Conservation (phyloP, 2,113 vertebrate genomes). For the Zosterops pallidus region DNA sequence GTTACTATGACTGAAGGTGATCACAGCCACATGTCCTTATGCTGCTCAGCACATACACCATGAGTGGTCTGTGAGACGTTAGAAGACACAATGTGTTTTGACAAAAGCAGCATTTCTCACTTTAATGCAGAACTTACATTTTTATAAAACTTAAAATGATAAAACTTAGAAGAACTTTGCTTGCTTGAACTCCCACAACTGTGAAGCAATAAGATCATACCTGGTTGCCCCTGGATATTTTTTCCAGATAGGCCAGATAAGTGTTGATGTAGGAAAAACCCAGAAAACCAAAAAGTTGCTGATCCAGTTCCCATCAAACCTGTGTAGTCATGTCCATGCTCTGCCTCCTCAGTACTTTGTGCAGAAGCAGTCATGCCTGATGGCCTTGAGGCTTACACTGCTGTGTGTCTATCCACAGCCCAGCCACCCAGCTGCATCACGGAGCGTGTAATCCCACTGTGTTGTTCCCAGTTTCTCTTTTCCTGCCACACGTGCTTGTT, state of each 20-base stretch:
- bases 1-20: neutral
- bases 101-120: neutral
- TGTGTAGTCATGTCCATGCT: accelerated
- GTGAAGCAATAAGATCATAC: neutral
- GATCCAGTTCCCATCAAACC: neutral
- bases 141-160: neutral
- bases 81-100: neutral
- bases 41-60: neutral
- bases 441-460: accelerated
- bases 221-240: neutral
- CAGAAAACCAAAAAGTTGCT: neutral
- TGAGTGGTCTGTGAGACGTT: neutral
- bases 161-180: neutral
- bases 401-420: accelerated
- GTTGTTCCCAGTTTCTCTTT: neutral
- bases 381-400: neutral
- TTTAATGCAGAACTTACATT: neutral
- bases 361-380: neutral
- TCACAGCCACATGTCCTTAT: neutral
- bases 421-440: accelerated
- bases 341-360: neutral
- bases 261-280: neutral
- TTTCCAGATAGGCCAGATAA: neutral
- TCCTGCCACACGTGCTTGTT: neutral
- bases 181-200: neutral